Evolutionary conservation across 2,797 vertebrate genomes (phyloP).

Genomic region (Girardinus metallicus): DNA sequence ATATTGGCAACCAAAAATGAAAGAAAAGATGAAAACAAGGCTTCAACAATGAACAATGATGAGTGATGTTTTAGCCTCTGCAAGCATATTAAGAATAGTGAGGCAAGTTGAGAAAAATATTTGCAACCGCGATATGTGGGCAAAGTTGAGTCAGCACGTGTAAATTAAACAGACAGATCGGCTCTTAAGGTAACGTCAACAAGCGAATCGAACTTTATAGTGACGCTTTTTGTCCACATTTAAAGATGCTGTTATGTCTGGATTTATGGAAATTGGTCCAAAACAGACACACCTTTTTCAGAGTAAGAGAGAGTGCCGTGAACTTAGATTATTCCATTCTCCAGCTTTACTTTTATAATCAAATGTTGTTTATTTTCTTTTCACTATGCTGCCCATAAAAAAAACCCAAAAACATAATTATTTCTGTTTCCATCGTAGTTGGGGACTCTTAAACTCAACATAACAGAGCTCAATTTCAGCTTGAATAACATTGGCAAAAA

Average conservation of each 20-base stretch:
- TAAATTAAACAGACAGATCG: neutral
- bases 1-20: neutral
- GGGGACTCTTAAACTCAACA: neutral
- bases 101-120: neutral
- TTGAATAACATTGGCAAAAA: neutral
- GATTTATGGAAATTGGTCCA: neutral
- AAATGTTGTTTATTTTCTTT: neutral
- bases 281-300: neutral
- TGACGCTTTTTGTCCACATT: neutral
- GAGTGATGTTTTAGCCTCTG: neutral
- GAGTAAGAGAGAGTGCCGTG: neutral
- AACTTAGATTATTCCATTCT: neutral
- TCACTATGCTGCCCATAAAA: neutral
- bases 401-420: neutral
- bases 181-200: neutral
- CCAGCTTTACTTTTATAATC: neutral
- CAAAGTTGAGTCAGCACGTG: neutral
- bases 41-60: neutral
- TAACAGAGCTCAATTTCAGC: neutral
- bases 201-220: neutral
- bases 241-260: neutral
- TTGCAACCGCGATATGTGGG: neutral
- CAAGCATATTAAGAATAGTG: neutral
- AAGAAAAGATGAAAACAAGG: neutral
- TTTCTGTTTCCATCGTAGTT: neutral